These are phyloP conservation scores for Cephus nigrinus DNA, from an alignment of 2,888 invertebrate genomes.

Conservation along the genomic window DNA sequence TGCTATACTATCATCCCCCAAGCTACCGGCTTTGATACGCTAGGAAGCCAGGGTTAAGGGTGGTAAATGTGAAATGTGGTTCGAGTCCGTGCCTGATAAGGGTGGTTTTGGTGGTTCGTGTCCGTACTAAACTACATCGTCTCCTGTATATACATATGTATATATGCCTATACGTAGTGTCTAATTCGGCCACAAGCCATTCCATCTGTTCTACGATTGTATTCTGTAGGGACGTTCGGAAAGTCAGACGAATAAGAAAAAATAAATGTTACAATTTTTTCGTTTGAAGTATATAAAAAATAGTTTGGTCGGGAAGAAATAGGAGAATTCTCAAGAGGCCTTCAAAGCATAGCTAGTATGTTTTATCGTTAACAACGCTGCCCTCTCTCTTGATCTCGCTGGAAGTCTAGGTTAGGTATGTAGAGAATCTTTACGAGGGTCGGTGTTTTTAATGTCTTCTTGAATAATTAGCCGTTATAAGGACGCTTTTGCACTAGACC, in stretches of 20 bases:
- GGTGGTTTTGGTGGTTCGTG: slow-evolving; percentile 5
- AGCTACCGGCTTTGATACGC: slow-evolving; percentile 15
- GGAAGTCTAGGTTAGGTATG: background rate
- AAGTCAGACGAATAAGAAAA: background rate
- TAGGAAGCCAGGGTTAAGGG: slow-evolving; percentile 7
- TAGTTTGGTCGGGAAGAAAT: background rate
- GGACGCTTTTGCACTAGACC: background rate
- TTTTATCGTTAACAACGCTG: background rate
- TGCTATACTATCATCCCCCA: slow-evolving; percentile 37
- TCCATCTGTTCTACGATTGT: background rate
- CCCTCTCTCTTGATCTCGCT: background rate
- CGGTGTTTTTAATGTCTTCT: background rate
- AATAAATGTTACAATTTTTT: background rate
- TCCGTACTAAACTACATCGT: background rate
- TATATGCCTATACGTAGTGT: background rate
- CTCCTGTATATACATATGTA: background rate
- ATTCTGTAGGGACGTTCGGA: background rate
- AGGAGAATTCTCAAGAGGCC: background rate
- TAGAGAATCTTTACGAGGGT: background rate
- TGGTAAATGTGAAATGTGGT: slow-evolving; percentile 5
- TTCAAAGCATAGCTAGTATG: background rate
- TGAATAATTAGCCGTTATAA: background rate
- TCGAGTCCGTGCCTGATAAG: slow-evolving; percentile 8
- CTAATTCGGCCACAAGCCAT: background rate
- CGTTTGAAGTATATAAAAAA: background rate